Conservation (phyloP, 2,113 vertebrate species). For the Mesembrinibis cayennensis region DNA sequence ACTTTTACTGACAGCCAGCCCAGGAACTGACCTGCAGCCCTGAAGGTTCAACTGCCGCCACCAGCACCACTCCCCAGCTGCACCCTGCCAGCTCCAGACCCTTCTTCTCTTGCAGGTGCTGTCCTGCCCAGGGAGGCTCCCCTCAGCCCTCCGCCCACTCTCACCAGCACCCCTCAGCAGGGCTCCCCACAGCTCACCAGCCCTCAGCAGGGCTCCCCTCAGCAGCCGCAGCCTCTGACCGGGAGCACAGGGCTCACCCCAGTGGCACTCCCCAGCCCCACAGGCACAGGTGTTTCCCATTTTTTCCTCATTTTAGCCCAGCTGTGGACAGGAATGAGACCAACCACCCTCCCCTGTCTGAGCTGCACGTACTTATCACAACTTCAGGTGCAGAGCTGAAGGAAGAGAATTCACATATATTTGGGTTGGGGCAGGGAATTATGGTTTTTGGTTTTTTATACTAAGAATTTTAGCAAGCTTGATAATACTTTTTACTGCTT, state of each 20-base stretch:
- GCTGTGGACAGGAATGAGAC: not conserved
- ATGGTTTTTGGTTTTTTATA: not conserved
- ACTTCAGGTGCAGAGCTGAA: not conserved
- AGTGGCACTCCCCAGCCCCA: not conserved
- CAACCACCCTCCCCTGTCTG: not conserved
- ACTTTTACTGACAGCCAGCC: not conserved
- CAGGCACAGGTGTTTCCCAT: not conserved
- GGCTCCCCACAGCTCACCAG: rapidly evolving
- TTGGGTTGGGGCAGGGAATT: not conserved
- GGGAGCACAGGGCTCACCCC: too few species aligned
- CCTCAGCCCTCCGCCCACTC: not conserved
- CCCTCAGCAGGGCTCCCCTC: not conserved
- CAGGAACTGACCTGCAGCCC: not conserved
- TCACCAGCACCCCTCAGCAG: not conserved
- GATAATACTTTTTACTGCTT: not conserved
- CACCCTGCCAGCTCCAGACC: not conserved
- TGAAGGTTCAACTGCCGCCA: not conserved
- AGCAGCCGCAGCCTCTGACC: not conserved
- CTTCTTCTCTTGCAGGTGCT: not conserved
- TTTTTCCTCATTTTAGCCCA: not conserved
- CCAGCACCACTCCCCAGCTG: not conserved
- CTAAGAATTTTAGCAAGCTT: not conserved
- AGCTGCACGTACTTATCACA: not conserved
- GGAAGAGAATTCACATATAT: not conserved
- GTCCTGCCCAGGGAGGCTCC: not conserved